Base-by-base conservation (phyloP, 2,888 invertebrate genomes). In the Oxycera nigricornis region DNA sequence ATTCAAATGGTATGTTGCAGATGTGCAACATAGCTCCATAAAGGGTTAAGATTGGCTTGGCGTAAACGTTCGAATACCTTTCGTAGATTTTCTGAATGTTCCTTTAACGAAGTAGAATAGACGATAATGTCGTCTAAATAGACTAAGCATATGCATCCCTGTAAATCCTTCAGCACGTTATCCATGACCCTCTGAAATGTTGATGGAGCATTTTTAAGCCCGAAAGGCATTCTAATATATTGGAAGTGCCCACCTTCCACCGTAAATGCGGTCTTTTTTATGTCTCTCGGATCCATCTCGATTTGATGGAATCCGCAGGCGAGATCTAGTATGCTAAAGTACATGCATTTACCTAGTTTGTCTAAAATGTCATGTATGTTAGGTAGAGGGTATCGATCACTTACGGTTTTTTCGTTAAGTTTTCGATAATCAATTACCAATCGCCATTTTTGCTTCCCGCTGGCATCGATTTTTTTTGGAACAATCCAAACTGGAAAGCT, bases 231-330 rank as follows among this genome's bases (percentile, higher is more conserved):
- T 1, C 73, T 2, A 1, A 55, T 30, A n/a, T n/a, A n/a, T n/a
- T n/a, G n/a, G n/a, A n/a, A n/a, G n/a, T n/a, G n/a, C n/a, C n/a
- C n/a, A n/a, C n/a, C n/a, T n/a, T n/a, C n/a, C n/a, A n/a, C n/a
- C n/a, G n/a, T n/a, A n/a, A n/a, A n/a, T n/a, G n/a, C 72, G 3
- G 55, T 72, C 35, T 67, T 67, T 22, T 1, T 2, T 4, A 50
- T 67, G 26, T 41, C 67, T 3, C 14, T n/a, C 3, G 67, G 67
- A 20, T 76, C 17, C 74, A 80, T 78, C 3, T 70, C 73, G 3
- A 81, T 80, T 67, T 81, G 80, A 24, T 81, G 79, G 26, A 80
- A 81, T 0, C 80, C 80, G 1, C 78, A 79, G 0, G 79, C 79
- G 0, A 81, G 46, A 67, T 80, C 81, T 2, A 80, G 28, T 7